These are phyloP conservation scores for Lemur catta DNA, from an alignment of 2,797 vertebrate species.

Conservation along the genomic window DNA sequence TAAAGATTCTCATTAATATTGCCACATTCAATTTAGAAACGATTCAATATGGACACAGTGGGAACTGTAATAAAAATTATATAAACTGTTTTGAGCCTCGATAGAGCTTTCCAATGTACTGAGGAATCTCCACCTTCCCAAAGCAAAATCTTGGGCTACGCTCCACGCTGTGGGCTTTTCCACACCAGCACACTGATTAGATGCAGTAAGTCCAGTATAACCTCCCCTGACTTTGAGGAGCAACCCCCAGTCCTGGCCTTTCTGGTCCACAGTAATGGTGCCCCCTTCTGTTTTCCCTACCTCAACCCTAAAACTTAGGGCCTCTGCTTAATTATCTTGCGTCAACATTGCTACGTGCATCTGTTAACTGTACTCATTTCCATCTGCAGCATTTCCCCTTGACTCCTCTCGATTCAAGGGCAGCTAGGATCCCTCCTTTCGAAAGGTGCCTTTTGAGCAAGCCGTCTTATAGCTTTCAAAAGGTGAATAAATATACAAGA, in stretches of 20 bases:
- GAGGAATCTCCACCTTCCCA: neutral
- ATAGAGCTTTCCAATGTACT: neutral
- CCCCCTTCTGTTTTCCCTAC: neutral
- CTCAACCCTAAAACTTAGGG: neutral
- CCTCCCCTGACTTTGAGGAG: neutral
- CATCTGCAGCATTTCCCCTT: neutral
- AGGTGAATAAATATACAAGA: neutral
- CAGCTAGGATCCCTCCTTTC: neutral
- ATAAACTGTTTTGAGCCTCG: neutral
- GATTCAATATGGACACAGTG: conserved; percentile 38
- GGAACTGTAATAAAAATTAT: conserved; percentile 60
- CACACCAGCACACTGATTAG: neutral
- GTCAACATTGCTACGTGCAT: neutral
- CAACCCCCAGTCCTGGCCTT: neutral
- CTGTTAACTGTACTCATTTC: neutral
- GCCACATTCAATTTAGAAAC: conserved; percentile 50
- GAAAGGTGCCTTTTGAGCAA: neutral
- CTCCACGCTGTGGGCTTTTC: neutral
- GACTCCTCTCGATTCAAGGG: neutral
- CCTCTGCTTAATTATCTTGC: neutral
- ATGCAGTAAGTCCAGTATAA: rapidly evolving
- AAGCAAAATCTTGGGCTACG: neutral
- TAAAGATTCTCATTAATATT: conserved; percentile 15
- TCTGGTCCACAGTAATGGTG: neutral
- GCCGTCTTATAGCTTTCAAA: neutral